Conservation (phyloP, 2,797 vertebrate species). For the Poliocrania exsul region DNA sequence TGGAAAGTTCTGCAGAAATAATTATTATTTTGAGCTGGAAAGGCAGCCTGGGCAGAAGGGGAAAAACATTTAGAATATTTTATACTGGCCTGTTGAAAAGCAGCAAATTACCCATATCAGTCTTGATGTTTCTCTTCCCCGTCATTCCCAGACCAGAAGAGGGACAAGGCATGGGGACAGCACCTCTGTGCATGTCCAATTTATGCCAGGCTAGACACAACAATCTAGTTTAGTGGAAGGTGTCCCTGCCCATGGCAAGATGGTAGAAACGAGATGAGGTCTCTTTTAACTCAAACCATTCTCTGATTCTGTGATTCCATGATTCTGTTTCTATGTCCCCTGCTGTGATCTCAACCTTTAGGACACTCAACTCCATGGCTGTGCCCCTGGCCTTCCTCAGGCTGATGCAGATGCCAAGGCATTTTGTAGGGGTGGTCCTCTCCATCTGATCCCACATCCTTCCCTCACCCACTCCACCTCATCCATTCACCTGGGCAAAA, state of each 20-base stretch:
- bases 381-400: too few species aligned
- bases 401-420: background rate
- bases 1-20: background rate
- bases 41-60: background rate
- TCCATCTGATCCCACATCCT: background rate
- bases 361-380: fast-evolving
- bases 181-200: background rate
- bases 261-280: background rate
- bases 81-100: background rate
- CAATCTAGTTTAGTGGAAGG: background rate
- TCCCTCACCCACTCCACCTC: too few species aligned
- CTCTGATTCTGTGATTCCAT: background rate
- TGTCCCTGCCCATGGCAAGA: background rate
- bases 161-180: background rate
- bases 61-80: background rate
- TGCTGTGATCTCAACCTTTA: background rate
- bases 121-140: background rate
- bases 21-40: background rate
- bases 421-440: fast-evolving
- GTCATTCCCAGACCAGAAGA: background rate
- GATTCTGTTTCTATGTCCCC: background rate
- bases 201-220: background rate
- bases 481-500: fast-evolving
- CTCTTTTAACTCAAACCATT: background rate
- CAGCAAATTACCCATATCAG: background rate